phyloP scores from a whole-genome alignment of 2,888 invertebrate species.

The Zeuzera pyrina region DNA sequence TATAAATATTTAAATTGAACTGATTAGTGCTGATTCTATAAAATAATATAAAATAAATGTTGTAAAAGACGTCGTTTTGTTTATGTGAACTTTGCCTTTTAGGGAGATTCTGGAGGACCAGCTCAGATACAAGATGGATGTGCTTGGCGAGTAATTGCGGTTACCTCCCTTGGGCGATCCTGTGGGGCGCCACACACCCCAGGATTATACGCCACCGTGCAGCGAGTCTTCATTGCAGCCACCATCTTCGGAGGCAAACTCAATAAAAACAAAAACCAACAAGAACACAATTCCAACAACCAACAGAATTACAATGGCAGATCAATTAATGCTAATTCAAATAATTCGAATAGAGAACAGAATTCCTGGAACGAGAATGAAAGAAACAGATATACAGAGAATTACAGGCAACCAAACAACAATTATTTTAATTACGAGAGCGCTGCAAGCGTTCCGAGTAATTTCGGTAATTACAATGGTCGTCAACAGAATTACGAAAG shows the following conservation, averaged over 20 bases:
- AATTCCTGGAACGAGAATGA: no score
- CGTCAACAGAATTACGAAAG: no score
- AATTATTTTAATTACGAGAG: no score
- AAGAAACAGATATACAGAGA: no score
- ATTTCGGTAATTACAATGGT: no score
- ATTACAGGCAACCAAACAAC: no score
- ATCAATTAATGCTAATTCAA: neutral
- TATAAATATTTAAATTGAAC: no score
- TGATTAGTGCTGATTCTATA: no score
- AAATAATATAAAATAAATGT: no score
- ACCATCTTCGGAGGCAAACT: constrained; percentile 15
- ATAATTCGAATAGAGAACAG: neutral
- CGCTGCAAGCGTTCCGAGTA: no score
- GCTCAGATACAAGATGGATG: constrained; percentile 57
- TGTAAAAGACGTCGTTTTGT: no score
- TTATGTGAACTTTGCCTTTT: no score
- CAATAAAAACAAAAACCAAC: neutral
- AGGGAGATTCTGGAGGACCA: constrained; percentile 65
- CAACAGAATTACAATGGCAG: neutral
- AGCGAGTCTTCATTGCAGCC: constrained; percentile 24
- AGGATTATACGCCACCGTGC: constrained; percentile 44
- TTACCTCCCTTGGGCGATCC: constrained; percentile 52
- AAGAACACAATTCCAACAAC: neutral
- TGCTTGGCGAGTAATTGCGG: constrained; percentile 49
- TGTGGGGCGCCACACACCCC: constrained; percentile 55